Percentiles rank a stretch among this genome's conserved stretches.
These are phyloP conservation scores for Dipodomys stephensi DNA, from an alignment of 2,113 vertebrate genomes.

Conservation along the genomic window DNA sequence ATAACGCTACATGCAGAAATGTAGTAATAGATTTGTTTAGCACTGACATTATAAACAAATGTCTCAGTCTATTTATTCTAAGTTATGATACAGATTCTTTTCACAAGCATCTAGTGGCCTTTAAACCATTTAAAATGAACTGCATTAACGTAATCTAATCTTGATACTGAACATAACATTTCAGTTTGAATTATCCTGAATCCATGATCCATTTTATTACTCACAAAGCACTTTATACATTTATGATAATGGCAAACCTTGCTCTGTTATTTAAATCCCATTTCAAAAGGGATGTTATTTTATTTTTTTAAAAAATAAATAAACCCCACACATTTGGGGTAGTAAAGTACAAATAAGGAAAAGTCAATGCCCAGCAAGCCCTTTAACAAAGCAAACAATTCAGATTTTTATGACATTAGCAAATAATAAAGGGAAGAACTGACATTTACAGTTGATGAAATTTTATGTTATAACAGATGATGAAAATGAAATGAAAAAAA, in stretches of 20 bases:
- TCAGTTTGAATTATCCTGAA: conserved; percentile 93
- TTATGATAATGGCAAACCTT: conserved; percentile 91
- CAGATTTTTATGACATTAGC: conserved; percentile 91
- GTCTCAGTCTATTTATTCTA: conserved; percentile 92
- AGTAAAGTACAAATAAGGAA: conserved; percentile 91
- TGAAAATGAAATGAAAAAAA: conserved; percentile 86
- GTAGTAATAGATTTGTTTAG: conserved; percentile 91
- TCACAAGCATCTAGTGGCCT: conserved; percentile 90
- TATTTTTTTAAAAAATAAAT: conserved; percentile 83
- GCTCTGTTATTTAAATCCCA: conserved; percentile 91
- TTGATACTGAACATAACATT: conserved; percentile 92
- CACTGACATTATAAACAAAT: conserved; percentile 91
- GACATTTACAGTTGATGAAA: conserved; percentile 93
- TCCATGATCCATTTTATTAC: conserved; percentile 93
- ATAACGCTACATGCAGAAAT: conserved; percentile 87
- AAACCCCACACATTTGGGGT: conserved; percentile 87
- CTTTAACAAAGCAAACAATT: conserved; percentile 92
- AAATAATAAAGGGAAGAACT: conserved; percentile 91
- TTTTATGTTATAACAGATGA: conserved; percentile 90
- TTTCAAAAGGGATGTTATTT: conserved; percentile 87
- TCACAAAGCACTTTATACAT: conserved; percentile 91
- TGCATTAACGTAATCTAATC: conserved; percentile 92
- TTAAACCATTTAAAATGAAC: conserved; percentile 93
- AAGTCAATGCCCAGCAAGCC: conserved; percentile 88
- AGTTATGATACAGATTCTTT: conserved; percentile 91